Conservation (phyloP, 1,140 invertebrate genomes). For the Atta cephalotes region DNA sequence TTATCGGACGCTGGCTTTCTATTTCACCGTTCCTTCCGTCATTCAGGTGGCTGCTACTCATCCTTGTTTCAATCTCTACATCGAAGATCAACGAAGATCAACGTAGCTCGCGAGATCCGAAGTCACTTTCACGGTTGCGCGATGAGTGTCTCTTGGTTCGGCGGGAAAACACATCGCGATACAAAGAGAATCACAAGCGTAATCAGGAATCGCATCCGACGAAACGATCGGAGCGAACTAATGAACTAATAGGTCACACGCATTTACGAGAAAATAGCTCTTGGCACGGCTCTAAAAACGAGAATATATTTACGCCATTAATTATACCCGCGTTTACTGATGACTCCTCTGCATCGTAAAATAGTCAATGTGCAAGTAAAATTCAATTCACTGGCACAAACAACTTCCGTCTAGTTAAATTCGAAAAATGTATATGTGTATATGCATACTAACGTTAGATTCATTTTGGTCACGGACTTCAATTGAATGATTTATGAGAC, state of each 20-base stretch:
- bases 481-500: slow-evolving; percentile 9
- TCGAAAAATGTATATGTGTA: background rate
- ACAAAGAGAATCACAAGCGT: slow-evolving; percentile 15
- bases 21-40: slow-evolving; percentile 70
- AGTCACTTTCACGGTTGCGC: slow-evolving; percentile 64
- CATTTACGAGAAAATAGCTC: background rate
- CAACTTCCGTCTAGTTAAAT: slow-evolving; percentile 20
- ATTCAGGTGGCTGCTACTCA: slow-evolving; percentile 44
- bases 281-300: background rate
- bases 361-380: background rate
- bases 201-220: background rate
- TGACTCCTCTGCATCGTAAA: background rate
- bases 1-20: slow-evolving; percentile 65
- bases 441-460: slow-evolving; percentile 12
- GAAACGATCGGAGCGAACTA: slow-evolving; percentile 20
- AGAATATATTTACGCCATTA: slow-evolving; percentile 17
- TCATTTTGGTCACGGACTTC: background rate
- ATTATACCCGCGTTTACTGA: slow-evolving; percentile 7
- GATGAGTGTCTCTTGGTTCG: background rate
- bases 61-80: slow-evolving; percentile 48
- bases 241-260: slow-evolving; percentile 13
- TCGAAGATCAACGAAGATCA: slow-evolving; percentile 32
- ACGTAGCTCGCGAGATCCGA: slow-evolving; percentile 27
- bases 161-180: slow-evolving; percentile 37
- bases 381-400: background rate